A percentile compares a stretch with the other conserved stretches of the same genome.
phyloP scores from a whole-genome alignment of 2,797 vertebrate species.

The Pristis pectinata region DNA sequence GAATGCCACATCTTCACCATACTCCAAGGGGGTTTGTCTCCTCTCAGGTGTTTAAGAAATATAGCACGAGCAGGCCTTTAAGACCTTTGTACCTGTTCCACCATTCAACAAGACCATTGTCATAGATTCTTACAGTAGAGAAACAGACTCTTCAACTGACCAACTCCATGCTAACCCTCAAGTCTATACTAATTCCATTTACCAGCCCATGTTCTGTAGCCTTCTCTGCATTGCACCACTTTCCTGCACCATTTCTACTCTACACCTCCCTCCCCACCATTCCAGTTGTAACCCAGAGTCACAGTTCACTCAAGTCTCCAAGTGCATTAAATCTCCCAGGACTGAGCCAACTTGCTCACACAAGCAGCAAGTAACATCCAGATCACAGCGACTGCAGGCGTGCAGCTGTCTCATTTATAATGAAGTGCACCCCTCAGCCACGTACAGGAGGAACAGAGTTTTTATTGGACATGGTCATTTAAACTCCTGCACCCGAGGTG shows the following conservation, averaged over 20 bases:
- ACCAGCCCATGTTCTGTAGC: too few species aligned
- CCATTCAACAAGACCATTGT: too few species aligned
- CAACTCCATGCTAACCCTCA: too few species aligned
- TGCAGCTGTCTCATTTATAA: not conserved
- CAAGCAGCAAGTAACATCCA: not conserved
- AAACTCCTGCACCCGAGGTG: not conserved
- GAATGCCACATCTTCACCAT: too few species aligned
- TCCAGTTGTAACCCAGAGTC: not conserved
- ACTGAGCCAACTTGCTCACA: not conserved
- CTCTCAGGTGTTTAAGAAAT: too few species aligned
- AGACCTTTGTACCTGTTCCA: too few species aligned
- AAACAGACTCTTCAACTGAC: too few species aligned
- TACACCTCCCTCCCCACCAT: not conserved
- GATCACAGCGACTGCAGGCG: not conserved
- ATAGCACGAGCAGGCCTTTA: too few species aligned
- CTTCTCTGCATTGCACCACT: not conserved
- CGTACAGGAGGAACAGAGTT: not conserved
- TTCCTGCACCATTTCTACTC: not conserved
- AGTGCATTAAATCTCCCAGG: not conserved
- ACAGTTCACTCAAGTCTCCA: not conserved
- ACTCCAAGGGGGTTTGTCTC: too few species aligned
- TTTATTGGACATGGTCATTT: not conserved
- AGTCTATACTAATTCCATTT: too few species aligned
- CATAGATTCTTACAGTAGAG: too few species aligned
- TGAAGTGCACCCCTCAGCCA: not conserved